These are phyloP conservation scores for Nasonia longicornis DNA, from an alignment of 1,140 invertebrate species.

Conservation along the genomic window DNA sequence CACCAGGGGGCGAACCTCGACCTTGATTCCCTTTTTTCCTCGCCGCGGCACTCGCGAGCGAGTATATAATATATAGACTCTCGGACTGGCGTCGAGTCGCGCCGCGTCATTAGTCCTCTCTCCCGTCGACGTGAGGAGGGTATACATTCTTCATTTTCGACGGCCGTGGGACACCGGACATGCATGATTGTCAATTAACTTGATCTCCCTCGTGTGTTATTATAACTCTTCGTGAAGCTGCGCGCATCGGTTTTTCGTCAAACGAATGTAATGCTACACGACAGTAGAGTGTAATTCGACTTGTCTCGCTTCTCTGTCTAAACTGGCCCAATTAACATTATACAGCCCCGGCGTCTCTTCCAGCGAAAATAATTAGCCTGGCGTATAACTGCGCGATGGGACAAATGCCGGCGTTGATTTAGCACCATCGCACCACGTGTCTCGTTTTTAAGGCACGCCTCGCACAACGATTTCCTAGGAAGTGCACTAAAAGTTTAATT, in stretches of 20 bases:
- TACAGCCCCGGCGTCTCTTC: neutral
- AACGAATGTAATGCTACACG: neutral
- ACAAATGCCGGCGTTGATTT: slow-evolving; percentile 20
- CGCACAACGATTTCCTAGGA: slow-evolving; percentile 39
- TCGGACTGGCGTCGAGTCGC: slow-evolving; percentile 30
- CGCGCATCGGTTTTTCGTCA: too few relatives aligned
- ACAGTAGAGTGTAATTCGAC: neutral
- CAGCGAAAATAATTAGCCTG: neutral
- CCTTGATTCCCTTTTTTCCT: slow-evolving; percentile 61
- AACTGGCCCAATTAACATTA: neutral
- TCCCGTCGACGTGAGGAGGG: slow-evolving; percentile 56
- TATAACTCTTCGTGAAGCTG: too few relatives aligned
- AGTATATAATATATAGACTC: neutral
- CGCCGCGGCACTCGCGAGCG: slow-evolving; percentile 54
- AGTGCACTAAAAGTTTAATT: slow-evolving; percentile 47
- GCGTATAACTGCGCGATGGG: neutral
- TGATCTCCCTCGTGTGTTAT: neutral
- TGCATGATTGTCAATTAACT: slow-evolving; percentile 31
- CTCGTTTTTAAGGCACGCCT: slow-evolving; percentile 27
- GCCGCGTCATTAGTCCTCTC: slow-evolving; percentile 56
- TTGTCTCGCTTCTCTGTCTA: neutral
- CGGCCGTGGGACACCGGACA: slow-evolving; percentile 15
- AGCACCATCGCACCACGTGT: slow-evolving; percentile 19
- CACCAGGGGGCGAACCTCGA: slow-evolving; percentile 66
- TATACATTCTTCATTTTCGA: slow-evolving; percentile 54